A percentile compares a stretch with the other conserved stretches of the same genome.
Conservation (phyloP, 1,140 invertebrate species). For the Hypsibius dujardini region DNA sequence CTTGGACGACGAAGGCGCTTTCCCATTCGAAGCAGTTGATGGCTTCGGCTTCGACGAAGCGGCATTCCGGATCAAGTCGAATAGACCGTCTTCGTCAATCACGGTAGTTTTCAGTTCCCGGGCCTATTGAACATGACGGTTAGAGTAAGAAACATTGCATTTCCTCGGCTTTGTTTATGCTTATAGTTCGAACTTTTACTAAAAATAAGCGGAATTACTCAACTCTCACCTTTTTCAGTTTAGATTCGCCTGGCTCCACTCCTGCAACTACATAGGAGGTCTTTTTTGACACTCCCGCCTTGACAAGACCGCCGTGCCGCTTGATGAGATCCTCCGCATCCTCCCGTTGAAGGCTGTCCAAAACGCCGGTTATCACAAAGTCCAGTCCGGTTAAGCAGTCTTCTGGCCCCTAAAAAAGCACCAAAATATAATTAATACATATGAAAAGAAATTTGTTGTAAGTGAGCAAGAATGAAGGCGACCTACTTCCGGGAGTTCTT, state of each 20-base stretch:
- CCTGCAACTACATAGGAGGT: constrained; percentile 64
- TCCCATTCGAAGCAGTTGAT: neutral
- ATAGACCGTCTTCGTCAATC: constrained; percentile 61
- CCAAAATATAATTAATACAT: constrained; percentile 16
- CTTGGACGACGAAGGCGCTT: neutral
- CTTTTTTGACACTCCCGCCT: constrained; percentile 53
- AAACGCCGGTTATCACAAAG: constrained; percentile 67
- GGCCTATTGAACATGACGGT: constrained; percentile 34
- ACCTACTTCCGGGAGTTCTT: constrained; percentile 2
- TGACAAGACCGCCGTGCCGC: constrained; percentile 60
- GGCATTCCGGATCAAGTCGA: constrained; percentile 51
- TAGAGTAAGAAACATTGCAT: constrained; percentile 14
- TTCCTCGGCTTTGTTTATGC: neutral
- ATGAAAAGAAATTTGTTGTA: constrained; percentile 11
- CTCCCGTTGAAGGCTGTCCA: constrained; percentile 68
- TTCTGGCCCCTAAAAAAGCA: constrained; percentile 44
- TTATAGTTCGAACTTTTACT: neutral
- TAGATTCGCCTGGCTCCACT: constrained; percentile 60
- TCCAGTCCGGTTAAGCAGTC: constrained; percentile 54
- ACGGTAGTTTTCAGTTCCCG: constrained; percentile 47
- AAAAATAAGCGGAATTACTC: constrained; percentile 6
- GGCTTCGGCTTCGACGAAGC: constrained; percentile 30
- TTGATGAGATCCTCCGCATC: constrained; percentile 54
- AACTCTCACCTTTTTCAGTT: constrained; percentile 47
- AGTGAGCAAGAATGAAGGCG: neutral